Base-by-base conservation (phyloP, 1,140 invertebrate genomes). In the Colletes gigas region DNA sequence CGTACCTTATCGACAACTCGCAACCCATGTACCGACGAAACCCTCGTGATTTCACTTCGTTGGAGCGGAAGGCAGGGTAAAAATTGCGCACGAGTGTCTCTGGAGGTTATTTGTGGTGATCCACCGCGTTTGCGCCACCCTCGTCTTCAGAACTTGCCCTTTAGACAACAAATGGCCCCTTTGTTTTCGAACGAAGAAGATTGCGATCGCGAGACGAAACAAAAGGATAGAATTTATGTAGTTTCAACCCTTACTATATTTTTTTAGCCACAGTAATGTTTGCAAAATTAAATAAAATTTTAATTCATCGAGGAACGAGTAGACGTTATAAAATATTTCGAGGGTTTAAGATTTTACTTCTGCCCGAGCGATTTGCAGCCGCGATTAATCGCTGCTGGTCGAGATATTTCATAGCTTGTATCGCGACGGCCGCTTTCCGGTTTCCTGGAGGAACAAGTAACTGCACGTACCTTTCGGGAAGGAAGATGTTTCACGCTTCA, bases 381-480 rank as follows among this genome's bases (percentile, higher is more conserved):
- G 71, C 84, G 85, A 87, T 87, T 87, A 87, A 87, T 87, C 85
- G 85, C 72, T 78, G 65, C 71, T 60, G 82, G 75, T 65, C 78
- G 85, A 86, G 86, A 87, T 87, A 87, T 84, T 87, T 87, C 85
- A 87, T 87, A 60, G 79, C 73, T 75, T 68, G 73, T 81, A 74
- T 75, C 85, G 63, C 81, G 60, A 44, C 60, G 65, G 19, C 55
- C 71, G 71, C 60, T 74, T 54, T 47, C 50, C 52, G 6, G 21
- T 12, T 59, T 52, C n/a, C 47, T 52, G 55, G 21, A 54, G 55
- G 57, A 30, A 66, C 30, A 19, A 66, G 52, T 78, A 72, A 21
- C 12, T 62, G 54, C 50, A 65, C 62, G 50, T 76, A 59, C 66
- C 17, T 19, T 74, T 30, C 69, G 54, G 17, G 54, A 39, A 85